Percentiles rank a stretch among this genome's conserved stretches.
phyloP scores from a whole-genome alignment of 2,797 vertebrate species.

The Zenarchopterus dispar region DNA sequence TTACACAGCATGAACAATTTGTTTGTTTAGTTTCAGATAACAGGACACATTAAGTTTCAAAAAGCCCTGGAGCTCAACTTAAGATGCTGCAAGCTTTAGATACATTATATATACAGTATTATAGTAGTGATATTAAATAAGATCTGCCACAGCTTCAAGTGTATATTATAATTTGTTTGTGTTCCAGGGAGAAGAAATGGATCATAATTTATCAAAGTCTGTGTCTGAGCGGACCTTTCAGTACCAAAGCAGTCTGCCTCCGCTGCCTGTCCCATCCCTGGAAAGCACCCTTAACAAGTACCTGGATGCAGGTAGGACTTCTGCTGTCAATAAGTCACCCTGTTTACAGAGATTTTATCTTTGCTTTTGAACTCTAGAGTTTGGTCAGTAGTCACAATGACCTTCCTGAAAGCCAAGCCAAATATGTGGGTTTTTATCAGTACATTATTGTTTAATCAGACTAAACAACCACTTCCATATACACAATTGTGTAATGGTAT shows the following conservation, averaged over 20 bases:
- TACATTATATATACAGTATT: no score
- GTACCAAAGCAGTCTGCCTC: conserved; percentile 88
- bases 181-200: conserved; percentile 77
- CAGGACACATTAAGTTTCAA: no score
- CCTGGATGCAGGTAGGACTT: conserved; percentile 88
- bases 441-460: neutral
- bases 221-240: conserved; percentile 90
- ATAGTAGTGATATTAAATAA: no score
- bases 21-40: no score
- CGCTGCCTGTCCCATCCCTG: conserved; percentile 90
- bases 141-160: no score
- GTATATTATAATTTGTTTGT: conserved; percentile 15
- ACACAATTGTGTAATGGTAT: neutral
- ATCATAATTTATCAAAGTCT: conserved; percentile 84
- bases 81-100: no score
- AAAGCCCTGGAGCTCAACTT: no score
- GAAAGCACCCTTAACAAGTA: conserved; percentile 91
- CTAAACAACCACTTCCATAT: neutral
- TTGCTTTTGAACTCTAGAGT: no score
- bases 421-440: neutral
- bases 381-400: no score
- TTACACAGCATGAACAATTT: no score
- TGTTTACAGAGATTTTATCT: neutral
- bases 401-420: neutral
- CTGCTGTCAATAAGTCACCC: neutral